Percentiles rank a stretch among this genome's conserved stretches.
These are phyloP conservation scores for Hypothenemus hampei DNA, from an alignment of 1,140 invertebrate species.

Conservation along the genomic window DNA sequence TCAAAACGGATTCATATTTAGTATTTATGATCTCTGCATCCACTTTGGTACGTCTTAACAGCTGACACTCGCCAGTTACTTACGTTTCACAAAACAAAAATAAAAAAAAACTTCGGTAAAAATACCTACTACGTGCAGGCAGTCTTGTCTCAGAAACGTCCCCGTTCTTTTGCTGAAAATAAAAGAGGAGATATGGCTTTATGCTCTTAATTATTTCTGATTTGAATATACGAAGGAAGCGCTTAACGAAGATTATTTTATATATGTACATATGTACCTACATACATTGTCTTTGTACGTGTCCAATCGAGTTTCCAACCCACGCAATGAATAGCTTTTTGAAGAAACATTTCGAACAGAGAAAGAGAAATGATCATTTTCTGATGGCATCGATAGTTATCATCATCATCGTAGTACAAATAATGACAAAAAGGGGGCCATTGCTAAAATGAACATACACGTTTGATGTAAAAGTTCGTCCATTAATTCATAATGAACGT, in stretches of 20 bases:
- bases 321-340: not conserved
- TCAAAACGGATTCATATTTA: not conserved
- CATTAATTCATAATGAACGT: conserved; percentile 48
- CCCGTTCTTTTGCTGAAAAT: not conserved
- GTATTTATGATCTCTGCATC: conserved; percentile 2
- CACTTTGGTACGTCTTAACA: not conserved
- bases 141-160: not conserved
- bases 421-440: conserved; percentile 21
- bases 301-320: no score
- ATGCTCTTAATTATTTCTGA: not conserved
- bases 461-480: conserved; percentile 47
- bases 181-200: not conserved
- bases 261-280: not conserved
- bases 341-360: not conserved
- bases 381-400: not conserved
- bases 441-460: conserved; percentile 44
- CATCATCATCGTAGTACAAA: not conserved
- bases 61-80: not conserved
- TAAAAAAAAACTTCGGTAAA: not conserved
- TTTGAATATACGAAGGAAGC: not conserved
- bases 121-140: not conserved
- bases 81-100: no score
- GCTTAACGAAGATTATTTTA: not conserved
- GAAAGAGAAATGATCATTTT: not conserved
- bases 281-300: no score